Percentiles rank a stretch among this genome's conserved stretches.
Conservation (phyloP, 2,113 vertebrate species). For the Bos indicus region DNA sequence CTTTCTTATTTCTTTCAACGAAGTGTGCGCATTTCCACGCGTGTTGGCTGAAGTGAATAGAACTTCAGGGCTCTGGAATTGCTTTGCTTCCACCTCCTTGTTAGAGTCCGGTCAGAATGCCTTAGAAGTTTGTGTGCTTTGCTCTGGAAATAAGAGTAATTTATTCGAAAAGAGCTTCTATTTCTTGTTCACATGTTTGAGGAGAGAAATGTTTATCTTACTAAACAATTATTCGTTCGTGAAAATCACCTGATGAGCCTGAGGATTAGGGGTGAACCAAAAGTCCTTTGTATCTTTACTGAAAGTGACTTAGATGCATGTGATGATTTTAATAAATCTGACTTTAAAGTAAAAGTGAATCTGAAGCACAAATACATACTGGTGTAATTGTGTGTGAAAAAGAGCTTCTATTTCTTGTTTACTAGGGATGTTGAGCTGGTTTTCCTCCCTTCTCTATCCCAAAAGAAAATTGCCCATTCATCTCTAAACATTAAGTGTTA, state of each 20-base stretch:
- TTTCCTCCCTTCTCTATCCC: background rate
- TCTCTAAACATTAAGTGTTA: background rate
- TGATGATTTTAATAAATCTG: background rate
- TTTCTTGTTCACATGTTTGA: background rate
- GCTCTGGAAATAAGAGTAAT: background rate
- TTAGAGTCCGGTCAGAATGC: background rate
- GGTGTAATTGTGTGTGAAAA: background rate
- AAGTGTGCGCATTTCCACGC: background rate
- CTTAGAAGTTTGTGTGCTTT: background rate
- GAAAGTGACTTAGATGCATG: background rate
- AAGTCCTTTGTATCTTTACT: background rate
- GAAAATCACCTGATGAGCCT: background rate
- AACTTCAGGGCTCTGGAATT: background rate
- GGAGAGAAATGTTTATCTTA: background rate
- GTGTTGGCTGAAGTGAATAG: background rate
- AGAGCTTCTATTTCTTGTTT: background rate
- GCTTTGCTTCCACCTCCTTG: background rate
- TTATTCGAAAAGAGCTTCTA: background rate
- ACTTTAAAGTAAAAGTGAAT: background rate
- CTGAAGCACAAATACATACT: background rate
- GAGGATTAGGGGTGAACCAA: background rate
- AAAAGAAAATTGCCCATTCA: background rate
- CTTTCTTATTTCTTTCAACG: background rate
- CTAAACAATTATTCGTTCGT: background rate
- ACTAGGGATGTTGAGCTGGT: background rate